phyloP scores from a whole-genome alignment of 2,888 invertebrate genomes.

The Ganaspis brasiliensis region DNA sequence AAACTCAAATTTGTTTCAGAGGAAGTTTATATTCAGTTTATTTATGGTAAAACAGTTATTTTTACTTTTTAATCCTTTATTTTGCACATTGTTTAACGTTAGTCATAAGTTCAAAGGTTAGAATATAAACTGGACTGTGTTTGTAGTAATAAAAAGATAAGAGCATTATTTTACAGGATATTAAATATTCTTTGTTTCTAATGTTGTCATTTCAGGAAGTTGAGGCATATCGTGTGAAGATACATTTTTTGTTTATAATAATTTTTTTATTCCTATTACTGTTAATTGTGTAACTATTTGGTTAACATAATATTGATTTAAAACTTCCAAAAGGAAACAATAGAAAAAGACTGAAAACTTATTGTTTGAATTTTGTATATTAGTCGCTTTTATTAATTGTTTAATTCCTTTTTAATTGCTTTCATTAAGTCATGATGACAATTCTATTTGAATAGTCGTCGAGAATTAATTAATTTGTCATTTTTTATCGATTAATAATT shows the following conservation, averaged over 20 bases:
- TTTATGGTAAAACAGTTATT: no score
- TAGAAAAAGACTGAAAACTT: not conserved
- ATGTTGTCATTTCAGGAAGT: slow-evolving; percentile 14
- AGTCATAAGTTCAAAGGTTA: slow-evolving; percentile 14
- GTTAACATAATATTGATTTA: not conserved
- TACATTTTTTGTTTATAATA: slow-evolving; percentile 19
- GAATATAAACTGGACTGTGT: not conserved
- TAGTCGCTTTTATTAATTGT: no score
- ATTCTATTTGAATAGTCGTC: no score
- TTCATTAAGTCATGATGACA: no score
- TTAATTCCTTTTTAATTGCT: no score
- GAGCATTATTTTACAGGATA: not conserved
- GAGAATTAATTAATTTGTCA: no score
- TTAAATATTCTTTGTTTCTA: not conserved
- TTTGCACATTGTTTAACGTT: not conserved
- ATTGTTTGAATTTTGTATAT: no score
- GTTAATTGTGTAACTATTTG: not conserved
- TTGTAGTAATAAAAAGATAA: not conserved
- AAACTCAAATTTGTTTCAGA: no score
- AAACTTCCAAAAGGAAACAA: not conserved
- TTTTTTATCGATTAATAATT: no score
- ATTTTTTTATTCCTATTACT: not conserved
- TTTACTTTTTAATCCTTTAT: not conserved
- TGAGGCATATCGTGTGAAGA: not conserved
- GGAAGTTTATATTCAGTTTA: no score